A percentile compares a stretch with the other conserved stretches of the same genome.
Conservation (phyloP, 2,888 invertebrate genomes). For the Cylloceria caligata region DNA sequence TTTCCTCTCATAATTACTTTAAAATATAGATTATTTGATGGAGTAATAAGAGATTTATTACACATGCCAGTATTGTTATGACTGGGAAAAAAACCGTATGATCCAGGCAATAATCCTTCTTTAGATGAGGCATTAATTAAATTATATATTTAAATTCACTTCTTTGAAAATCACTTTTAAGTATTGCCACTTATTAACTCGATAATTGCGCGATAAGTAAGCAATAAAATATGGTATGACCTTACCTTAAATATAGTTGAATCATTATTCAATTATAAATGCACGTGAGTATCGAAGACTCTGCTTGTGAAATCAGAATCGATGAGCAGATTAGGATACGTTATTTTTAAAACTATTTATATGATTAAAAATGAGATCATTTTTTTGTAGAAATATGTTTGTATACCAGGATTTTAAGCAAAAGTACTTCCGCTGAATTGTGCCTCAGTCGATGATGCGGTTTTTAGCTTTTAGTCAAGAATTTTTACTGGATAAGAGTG, state of each 20-base stretch:
- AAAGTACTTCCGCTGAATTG: background rate
- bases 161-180: background rate
- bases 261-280: slow-evolving; percentile 21
- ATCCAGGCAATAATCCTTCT: background rate
- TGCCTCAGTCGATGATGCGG: slow-evolving; percentile 20
- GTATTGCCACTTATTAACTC: background rate
- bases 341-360: slow-evolving; percentile 8
- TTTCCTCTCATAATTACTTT: background rate
- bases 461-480: slow-evolving; percentile 3
- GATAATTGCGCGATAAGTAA: slow-evolving; percentile 2
- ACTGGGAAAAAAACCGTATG: background rate
- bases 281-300: slow-evolving; percentile 9
- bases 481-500: slow-evolving; percentile 73
- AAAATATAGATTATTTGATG: background rate
- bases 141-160: background rate
- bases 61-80: no score
- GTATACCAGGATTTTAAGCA: slow-evolving; percentile 17
- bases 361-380: background rate
- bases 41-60: no score
- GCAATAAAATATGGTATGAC: background rate
- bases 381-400: slow-evolving; percentile 33
- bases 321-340: background rate
- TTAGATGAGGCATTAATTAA: background rate
- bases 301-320: slow-evolving; percentile 31
- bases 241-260: slow-evolving; percentile 14